These are phyloP conservation scores for Percopsis omiscomaycus DNA, from an alignment of 2,797 vertebrate species.

Conservation along the genomic window DNA sequence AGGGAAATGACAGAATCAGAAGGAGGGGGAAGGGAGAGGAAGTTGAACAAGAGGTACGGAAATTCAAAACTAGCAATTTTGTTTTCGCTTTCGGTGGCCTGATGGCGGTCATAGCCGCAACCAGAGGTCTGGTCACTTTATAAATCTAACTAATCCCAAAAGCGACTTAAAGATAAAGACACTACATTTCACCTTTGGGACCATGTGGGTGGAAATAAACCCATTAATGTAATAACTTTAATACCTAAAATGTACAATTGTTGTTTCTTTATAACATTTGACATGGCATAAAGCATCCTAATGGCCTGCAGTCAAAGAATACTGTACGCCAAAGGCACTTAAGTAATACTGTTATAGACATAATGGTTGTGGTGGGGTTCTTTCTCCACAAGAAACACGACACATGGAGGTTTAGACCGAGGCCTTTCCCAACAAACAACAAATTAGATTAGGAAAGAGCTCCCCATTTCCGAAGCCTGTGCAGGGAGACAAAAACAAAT, in stretches of 20 bases:
- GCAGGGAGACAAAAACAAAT: background rate
- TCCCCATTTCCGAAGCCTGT: constrained; percentile 13
- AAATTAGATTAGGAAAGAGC: constrained; percentile 13
- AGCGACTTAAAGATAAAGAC: too few species aligned
- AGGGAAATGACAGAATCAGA: constrained; percentile 13
- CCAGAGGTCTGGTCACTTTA: constrained; percentile 9
- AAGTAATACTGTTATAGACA: constrained; percentile 5
- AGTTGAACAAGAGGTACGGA: constrained; percentile 13
- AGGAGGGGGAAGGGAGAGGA: constrained; percentile 22
- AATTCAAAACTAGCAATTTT: constrained; percentile 41
- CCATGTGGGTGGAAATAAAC: too few species aligned
- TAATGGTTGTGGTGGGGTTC: constrained; percentile 24
- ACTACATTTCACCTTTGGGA: too few species aligned
- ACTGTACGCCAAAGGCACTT: constrained; percentile 1
- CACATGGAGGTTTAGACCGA: constrained; percentile 19
- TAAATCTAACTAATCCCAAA: too few species aligned
- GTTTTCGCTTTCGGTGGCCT: constrained; percentile 36
- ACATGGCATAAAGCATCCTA: too few species aligned
- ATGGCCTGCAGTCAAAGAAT: background rate
- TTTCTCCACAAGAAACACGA: constrained; percentile 24
- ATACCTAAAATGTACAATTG: too few species aligned
- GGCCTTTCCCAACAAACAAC: constrained; percentile 12
- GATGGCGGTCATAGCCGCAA: constrained; percentile 46
- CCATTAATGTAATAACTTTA: too few species aligned
- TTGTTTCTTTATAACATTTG: too few species aligned